Conservation (phyloP, 2,113 vertebrate genomes). For the Dasyornis broadbenti region DNA sequence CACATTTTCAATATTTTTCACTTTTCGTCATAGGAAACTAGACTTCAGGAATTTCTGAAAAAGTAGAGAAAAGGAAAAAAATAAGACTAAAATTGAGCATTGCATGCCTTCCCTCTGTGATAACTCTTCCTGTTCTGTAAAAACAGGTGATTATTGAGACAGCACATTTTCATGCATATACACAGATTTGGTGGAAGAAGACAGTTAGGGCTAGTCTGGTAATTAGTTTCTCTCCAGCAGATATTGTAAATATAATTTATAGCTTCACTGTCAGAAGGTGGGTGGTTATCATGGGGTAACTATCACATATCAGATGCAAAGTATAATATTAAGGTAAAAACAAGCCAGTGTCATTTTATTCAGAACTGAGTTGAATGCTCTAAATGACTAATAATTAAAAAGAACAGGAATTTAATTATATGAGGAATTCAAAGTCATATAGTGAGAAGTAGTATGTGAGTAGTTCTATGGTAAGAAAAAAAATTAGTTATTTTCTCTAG, state of each 20-base stretch:
- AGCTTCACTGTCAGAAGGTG: background rate
- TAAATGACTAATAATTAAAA: background rate
- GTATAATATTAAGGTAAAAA: background rate
- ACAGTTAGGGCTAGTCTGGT: background rate
- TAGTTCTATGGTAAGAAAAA: background rate
- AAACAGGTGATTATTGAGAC: background rate
- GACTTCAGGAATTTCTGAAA: background rate
- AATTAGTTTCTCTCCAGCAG: background rate
- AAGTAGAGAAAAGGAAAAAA: background rate
- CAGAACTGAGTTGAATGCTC: background rate
- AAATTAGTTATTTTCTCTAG: background rate
- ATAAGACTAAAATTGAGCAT: background rate
- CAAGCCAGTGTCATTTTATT: background rate
- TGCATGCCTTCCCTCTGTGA: background rate
- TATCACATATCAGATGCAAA: background rate
- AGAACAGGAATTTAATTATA: background rate
- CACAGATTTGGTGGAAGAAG: background rate
- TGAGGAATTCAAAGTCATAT: background rate
- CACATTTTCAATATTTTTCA: background rate
- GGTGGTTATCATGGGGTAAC: background rate
- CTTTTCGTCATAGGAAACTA: background rate
- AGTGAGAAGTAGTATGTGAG: background rate
- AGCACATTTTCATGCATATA: background rate
- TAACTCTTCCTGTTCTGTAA: background rate
- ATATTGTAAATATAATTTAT: background rate